These are phyloP conservation scores for Oncorhynchus clarkii DNA, from an alignment of 2,113 vertebrate genomes.

Conservation along the genomic window DNA sequence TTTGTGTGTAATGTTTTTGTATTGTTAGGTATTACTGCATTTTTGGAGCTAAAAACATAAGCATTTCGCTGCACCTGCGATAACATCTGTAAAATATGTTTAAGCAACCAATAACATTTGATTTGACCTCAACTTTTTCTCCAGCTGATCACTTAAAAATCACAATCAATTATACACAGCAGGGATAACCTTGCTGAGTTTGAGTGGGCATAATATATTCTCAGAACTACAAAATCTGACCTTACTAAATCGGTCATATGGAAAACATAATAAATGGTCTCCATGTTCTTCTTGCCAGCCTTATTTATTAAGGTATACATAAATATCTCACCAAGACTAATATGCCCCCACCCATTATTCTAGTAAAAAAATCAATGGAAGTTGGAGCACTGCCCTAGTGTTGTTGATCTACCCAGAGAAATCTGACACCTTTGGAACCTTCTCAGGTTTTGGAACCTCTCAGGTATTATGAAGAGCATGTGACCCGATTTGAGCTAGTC, in stretches of 20 bases:
- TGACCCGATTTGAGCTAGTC: not conserved
- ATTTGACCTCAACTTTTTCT: not conserved
- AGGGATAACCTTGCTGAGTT: too few species aligned
- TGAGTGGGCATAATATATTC: too few species aligned
- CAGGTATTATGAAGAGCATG: not conserved
- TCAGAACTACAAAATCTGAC: too few species aligned
- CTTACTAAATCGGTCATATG: not conserved
- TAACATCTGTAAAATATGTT: too few species aligned
- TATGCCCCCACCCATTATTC: slow-evolving; percentile 20
- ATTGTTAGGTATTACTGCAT: too few species aligned
- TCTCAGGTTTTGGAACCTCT: not conserved
- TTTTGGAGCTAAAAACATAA: too few species aligned
- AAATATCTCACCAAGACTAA: slow-evolving; percentile 3
- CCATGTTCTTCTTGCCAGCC: slow-evolving; percentile 14
- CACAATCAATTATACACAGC: not conserved
- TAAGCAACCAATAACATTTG: too few species aligned
- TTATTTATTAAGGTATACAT: not conserved
- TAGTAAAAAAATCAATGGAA: slow-evolving; percentile 6
- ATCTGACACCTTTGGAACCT: slow-evolving; percentile 10
- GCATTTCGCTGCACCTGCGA: too few species aligned
- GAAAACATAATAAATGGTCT: not conserved
- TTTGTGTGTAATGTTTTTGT: too few species aligned
- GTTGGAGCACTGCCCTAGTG: not conserved
- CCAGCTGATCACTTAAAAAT: not conserved
- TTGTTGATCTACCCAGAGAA: not conserved